Evolutionary conservation across 2,797 vertebrate genomes (phyloP), one percentile per base, ranked within the genome.

Genomic region (Adelosebastes latens): DNA sequence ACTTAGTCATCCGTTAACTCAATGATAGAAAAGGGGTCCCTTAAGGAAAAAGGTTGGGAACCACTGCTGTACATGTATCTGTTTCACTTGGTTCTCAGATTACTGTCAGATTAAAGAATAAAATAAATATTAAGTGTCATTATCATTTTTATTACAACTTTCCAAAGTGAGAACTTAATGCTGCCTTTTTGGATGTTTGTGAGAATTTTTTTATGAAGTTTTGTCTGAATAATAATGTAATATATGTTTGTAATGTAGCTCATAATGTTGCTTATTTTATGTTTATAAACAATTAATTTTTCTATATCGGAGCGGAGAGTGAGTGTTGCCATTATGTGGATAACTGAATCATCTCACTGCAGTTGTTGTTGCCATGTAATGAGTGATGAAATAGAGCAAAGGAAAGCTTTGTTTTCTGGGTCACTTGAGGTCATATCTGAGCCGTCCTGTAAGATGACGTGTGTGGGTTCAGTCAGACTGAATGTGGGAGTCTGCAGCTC

Each of bases 401-500:
- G 82, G 82, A 59, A 27, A 72, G 83, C 86, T 82, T 89, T 91
- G 87, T 91, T 78, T 77, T 32, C 10, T 4, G 69, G 85, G 79
- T 81, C 73, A 75, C 2, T 4, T 46, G 85, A 89, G 87, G 92
- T 86, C 89, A 82, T 75, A 65, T 85, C 42, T 78, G 77, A 73
- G 53, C 74, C 69, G 39, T 29, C 65, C 64, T 80, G 81, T 76
- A 65, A 81, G 75, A 84, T 73, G 89, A 85, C 86, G 79, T 88
- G 84, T 83, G 87, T 74, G 86, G 79, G 80, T 66, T 85, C 80
- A 67, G 73, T 77, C 71, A 32, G 69, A 86, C 68, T 78, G 77
- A 84, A 80, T 55, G 90, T 92, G 85, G 90, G 92, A 89, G 87
- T 90, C 75, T 59, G 46, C 52, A 60, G 79, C 81, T 81, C 8